Conservation (phyloP, 2,797 vertebrate species). For the Catamblyrhynchus diadema region DNA sequence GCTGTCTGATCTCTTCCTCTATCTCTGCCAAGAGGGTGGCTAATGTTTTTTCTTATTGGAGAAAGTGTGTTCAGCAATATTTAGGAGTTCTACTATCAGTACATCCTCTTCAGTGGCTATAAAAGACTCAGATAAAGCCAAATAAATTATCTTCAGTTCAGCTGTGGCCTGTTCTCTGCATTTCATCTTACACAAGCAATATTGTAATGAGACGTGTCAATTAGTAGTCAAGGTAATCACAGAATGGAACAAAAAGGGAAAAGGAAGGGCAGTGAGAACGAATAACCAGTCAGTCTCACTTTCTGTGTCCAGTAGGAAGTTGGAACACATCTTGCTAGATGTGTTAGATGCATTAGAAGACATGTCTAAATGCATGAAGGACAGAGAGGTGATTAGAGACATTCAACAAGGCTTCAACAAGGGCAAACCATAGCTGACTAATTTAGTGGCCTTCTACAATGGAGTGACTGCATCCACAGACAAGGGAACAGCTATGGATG, state of each 20-base stretch:
- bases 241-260: background rate
- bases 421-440: background rate
- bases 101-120: background rate
- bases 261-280: background rate
- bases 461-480: background rate
- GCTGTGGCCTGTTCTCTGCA: background rate
- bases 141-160: background rate
- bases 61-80: background rate
- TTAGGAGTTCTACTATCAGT: background rate
- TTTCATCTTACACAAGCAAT: background rate
- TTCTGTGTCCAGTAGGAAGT: background rate
- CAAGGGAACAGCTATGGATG: background rate
- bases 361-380: background rate
- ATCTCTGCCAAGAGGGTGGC: background rate
- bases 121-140: background rate
- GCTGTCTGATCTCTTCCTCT: background rate
- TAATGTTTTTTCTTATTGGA: background rate
- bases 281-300: rapidly evolving
- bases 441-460: background rate
- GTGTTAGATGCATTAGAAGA: background rate
- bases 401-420: background rate
- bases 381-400: background rate
- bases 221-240: background rate
- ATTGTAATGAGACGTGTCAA: background rate
- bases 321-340: background rate